phyloP scores from a whole-genome alignment of 2,113 vertebrate species.

The Semnornis frantzii region DNA sequence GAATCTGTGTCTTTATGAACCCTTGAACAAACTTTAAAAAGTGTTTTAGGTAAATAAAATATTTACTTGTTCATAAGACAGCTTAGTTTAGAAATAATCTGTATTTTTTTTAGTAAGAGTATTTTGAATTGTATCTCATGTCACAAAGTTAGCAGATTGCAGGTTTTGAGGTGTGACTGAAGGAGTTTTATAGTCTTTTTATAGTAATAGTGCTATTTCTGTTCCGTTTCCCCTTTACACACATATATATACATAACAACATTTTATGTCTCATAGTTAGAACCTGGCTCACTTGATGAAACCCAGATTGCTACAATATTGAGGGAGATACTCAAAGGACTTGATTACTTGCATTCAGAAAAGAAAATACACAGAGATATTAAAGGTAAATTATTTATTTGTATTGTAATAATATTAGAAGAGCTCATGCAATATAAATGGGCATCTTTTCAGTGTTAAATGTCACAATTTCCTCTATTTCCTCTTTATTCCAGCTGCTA shows the following conservation, averaged over 20 bases:
- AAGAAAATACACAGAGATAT: constrained; percentile 99
- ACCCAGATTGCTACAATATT: constrained; percentile 96
- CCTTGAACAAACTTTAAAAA: not conserved
- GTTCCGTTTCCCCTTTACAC: not conserved
- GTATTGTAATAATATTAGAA: not conserved
- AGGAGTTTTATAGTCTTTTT: not conserved
- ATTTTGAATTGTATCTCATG: not conserved
- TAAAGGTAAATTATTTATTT: constrained; percentile 82
- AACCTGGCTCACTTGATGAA: constrained; percentile 93
- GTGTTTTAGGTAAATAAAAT: not conserved
- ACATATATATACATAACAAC: not conserved
- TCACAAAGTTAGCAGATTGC: not conserved
- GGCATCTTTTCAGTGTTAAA: not conserved
- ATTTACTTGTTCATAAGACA: not conserved
- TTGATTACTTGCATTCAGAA: constrained; percentile 97
- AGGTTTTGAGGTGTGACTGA: not conserved
- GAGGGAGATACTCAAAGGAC: constrained; percentile 95
- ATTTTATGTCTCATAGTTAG: constrained; percentile 80
- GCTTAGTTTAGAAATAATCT: not conserved
- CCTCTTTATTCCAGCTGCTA: constrained; percentile 84
- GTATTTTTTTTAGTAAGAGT: not conserved
- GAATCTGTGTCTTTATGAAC: not conserved
- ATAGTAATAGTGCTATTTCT: not conserved
- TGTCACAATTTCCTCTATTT: not conserved
- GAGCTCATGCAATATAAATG: not conserved